A percentile compares a stretch with the other conserved stretches of the same genome.
phyloP scores from a whole-genome alignment of 2,888 invertebrate species.

The Brachyptera putata region DNA sequence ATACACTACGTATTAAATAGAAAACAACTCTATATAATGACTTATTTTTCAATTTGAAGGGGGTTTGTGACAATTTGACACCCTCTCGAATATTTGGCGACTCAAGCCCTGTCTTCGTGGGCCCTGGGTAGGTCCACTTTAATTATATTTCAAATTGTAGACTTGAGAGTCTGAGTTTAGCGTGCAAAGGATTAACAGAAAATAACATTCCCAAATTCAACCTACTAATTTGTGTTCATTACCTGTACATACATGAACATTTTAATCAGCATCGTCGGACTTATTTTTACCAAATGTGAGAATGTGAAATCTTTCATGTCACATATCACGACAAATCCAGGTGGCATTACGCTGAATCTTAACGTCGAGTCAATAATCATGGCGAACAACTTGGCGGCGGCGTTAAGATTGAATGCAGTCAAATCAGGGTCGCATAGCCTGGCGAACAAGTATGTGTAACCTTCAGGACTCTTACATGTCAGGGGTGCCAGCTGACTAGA shows the following conservation, averaged over 20 bases:
- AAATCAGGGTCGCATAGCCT: slow-evolving; percentile 22
- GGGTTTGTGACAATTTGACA: too few relatives aligned
- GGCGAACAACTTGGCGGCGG: slow-evolving; percentile 35
- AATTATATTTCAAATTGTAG: too few relatives aligned
- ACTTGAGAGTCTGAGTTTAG: too few relatives aligned
- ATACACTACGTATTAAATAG: too few relatives aligned
- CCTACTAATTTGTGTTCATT: too few relatives aligned
- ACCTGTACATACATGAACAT: slow-evolving; percentile 36
- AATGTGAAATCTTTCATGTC: slow-evolving; percentile 33
- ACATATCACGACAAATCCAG: slow-evolving; percentile 35
- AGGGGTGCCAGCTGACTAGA: neutral
- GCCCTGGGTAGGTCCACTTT: too few relatives aligned
- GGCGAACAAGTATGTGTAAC: neutral
- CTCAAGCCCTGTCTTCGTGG: too few relatives aligned
- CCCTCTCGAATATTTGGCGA: too few relatives aligned
- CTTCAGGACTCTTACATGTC: neutral
- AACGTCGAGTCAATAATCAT: slow-evolving; percentile 35
- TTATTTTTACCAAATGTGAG: slow-evolving; percentile 32
- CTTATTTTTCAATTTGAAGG: too few relatives aligned
- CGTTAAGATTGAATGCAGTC: slow-evolving; percentile 33
- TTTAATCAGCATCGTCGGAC: slow-evolving; percentile 33
- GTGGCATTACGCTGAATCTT: slow-evolving; percentile 26
- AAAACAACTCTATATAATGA: too few relatives aligned
- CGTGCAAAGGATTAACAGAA: too few relatives aligned
- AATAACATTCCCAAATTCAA: too few relatives aligned